Conservation (phyloP, 2,797 vertebrate genomes). For the Octomys mimax region DNA sequence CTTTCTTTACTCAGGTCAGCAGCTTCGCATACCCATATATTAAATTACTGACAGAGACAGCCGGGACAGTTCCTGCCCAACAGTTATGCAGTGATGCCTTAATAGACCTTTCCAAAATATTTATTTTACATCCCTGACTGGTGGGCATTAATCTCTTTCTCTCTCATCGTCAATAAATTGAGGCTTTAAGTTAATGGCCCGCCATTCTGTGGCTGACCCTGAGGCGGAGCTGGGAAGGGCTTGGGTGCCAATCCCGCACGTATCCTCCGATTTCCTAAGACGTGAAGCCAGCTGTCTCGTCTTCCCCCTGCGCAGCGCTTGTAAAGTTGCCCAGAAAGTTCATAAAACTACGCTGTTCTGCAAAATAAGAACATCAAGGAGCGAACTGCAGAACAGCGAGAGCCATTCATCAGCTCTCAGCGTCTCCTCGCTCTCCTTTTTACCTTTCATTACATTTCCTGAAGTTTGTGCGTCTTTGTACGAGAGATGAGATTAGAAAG, state of each 20-base stretch:
- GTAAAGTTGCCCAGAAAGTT: background rate
- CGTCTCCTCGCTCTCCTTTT: background rate
- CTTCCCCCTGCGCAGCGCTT: background rate
- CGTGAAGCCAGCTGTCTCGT: background rate
- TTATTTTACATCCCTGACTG: background rate
- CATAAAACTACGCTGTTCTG: background rate
- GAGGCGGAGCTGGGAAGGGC: background rate
- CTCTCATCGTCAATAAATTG: background rate
- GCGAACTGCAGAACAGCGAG: too few relatives aligned
- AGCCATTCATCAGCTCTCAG: background rate
- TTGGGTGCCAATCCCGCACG: accelerated
- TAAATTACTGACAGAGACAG: conserved; percentile 1
- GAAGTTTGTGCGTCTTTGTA: background rate
- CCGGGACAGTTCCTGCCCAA: background rate
- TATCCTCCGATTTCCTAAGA: background rate
- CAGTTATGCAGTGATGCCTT: background rate
- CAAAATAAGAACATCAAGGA: background rate
- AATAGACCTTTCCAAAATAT: background rate
- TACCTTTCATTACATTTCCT: background rate
- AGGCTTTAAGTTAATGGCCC: background rate
- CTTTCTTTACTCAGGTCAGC: background rate
- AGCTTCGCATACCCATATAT: background rate
- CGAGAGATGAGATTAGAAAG: background rate
- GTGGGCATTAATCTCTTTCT: background rate
- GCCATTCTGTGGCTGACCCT: too few relatives aligned